These are phyloP conservation scores for Limnephilus marmoratus DNA, from an alignment of 2,888 invertebrate genomes.

Conservation along the genomic window DNA sequence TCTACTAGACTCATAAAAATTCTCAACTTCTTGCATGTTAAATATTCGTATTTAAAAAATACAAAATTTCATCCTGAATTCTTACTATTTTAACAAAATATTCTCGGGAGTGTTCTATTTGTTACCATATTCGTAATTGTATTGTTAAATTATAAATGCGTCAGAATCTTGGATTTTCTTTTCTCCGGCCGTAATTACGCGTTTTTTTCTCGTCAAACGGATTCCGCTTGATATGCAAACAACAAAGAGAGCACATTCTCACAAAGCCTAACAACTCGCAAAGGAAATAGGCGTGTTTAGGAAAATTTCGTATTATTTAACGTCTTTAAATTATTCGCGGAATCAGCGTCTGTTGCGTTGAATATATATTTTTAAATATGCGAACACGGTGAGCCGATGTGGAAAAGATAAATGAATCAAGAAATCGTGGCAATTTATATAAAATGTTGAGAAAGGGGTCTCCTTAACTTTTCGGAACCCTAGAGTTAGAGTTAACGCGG, in stretches of 20 bases:
- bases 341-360: conserved; percentile 61
- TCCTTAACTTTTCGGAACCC: conserved; percentile 27
- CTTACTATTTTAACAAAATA: background rate
- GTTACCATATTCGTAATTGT: conserved; percentile 13
- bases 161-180: conserved; percentile 13
- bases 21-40: background rate
- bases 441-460: conserved; percentile 32
- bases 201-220: conserved; percentile 29
- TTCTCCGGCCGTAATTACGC: conserved; percentile 25
- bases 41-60: background rate
- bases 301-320: conserved; percentile 62
- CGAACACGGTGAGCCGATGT: conserved; percentile 47
- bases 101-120: background rate
- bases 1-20: background rate
- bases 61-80: background rate
- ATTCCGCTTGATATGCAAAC: conserved; percentile 37
- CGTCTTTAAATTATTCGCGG: conserved; percentile 63
- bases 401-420: conserved; percentile 63
- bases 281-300: conserved; percentile 51
- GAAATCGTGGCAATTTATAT: conserved; percentile 59
- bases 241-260: conserved; percentile 32
- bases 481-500: background rate
- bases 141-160: conserved; percentile 18
- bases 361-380: conserved; percentile 49
- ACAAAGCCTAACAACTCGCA: background rate